phyloP scores from a whole-genome alignment of 2,888 invertebrate genomes.

The Bibio marci region DNA sequence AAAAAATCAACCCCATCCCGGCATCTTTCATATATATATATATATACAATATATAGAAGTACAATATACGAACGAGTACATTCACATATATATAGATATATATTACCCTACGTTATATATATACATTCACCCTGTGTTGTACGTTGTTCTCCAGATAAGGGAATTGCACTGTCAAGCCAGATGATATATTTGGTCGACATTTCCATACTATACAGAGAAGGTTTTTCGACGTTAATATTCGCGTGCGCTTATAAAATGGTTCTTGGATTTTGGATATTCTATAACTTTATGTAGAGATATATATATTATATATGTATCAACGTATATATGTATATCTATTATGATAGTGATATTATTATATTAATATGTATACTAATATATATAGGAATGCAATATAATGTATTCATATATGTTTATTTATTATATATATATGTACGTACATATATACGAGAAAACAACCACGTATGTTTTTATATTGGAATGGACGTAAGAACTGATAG shows the following conservation, averaged over 20 bases:
- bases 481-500: neutral
- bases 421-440: too few relatives aligned
- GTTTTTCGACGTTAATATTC: neutral
- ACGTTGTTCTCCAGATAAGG: constrained; percentile 30
- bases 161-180: constrained; percentile 49
- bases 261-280: constrained; percentile 1
- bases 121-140: neutral
- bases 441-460: too few relatives aligned
- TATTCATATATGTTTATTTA: too few relatives aligned
- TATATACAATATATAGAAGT: too few relatives aligned
- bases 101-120: too few relatives aligned
- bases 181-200: constrained; percentile 50
- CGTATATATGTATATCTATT: neutral
- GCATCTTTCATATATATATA: too few relatives aligned
- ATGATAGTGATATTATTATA: neutral
- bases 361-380: neutral
- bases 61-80: too few relatives aligned
- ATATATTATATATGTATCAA: neutral
- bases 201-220: constrained; percentile 25
- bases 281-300: neutral
- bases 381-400: too few relatives aligned
- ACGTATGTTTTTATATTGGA: too few relatives aligned
- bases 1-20: neutral
- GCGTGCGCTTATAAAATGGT: constrained; percentile 2
- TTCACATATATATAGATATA: too few relatives aligned